Conservation (phyloP, 1,140 invertebrate species). For the Goniozus legneri region DNA sequence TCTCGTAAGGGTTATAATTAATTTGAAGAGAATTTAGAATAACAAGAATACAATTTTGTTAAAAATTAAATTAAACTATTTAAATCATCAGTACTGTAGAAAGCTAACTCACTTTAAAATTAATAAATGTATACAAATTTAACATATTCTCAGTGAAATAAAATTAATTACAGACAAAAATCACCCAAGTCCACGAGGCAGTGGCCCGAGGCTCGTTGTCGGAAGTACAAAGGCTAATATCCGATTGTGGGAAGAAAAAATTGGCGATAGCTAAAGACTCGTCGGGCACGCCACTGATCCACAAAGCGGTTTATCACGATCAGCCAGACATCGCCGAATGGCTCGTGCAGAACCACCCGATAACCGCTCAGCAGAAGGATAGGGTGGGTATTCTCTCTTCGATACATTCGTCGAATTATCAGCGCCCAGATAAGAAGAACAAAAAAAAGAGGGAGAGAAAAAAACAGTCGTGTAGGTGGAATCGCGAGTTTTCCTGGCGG, state of each 20-base stretch:
- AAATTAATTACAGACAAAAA: constrained; percentile 57
- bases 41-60: no score
- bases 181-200: constrained; percentile 67
- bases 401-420: not conserved
- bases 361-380: constrained; percentile 70
- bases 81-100: no score
- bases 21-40: not conserved
- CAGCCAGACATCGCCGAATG: constrained; percentile 70
- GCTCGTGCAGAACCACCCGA: constrained; percentile 71
- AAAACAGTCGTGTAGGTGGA: not conserved
- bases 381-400: constrained; percentile 69
- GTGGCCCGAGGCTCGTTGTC: constrained; percentile 65
- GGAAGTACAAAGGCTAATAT: constrained; percentile 57
- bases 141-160: not conserved
- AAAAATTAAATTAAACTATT: no score
- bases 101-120: no score
- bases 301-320: constrained; percentile 77
- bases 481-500: constrained; percentile 16
- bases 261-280: constrained; percentile 69
- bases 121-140: no score
- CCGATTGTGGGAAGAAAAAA: constrained; percentile 60
- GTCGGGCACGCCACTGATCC: constrained; percentile 70
- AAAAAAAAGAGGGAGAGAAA: not conserved
- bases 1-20: constrained; percentile 56
- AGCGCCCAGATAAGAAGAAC: not conserved